These are phyloP conservation scores for Poeciliopsis infans DNA, from an alignment of 2,797 vertebrate species.

Conservation along the genomic window DNA sequence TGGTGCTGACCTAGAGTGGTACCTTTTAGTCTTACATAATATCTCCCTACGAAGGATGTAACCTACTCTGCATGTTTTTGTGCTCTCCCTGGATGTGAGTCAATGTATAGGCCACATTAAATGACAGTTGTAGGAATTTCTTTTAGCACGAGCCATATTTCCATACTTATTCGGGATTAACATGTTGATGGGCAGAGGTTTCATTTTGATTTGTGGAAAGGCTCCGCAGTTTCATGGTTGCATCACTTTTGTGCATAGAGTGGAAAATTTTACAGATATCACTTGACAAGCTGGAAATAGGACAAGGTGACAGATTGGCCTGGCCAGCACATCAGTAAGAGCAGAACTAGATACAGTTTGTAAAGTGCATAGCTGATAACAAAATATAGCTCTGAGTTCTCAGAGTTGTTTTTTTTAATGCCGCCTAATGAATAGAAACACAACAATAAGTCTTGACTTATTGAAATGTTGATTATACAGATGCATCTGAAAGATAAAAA, in stretches of 20 bases:
- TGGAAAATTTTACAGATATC: not conserved
- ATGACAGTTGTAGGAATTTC: not conserved
- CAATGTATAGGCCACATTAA: conserved; percentile 10
- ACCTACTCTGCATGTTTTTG: conserved; percentile 16
- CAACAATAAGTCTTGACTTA: not conserved
- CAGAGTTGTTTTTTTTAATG: not conserved
- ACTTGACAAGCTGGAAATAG: conserved; percentile 3
- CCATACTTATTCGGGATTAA: not conserved
- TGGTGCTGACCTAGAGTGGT: conserved; percentile 54
- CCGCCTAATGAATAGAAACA: not conserved
- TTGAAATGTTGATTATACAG: not conserved
- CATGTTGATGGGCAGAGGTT: not conserved
- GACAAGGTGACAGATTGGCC: not conserved
- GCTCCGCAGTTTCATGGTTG: not conserved
- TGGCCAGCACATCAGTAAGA: conserved; percentile 3
- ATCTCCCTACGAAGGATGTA: conserved; percentile 13
- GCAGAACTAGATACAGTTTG: not conserved
- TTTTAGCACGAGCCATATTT: not conserved
- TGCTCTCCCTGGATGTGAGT: conserved; percentile 20
- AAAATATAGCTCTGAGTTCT: conserved; percentile 4
- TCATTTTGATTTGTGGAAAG: not conserved
- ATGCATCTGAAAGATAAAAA: not conserved
- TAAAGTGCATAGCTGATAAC: not conserved
- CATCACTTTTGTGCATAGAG: not conserved
- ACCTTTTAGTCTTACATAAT: conserved; percentile 57